phyloP scores from a whole-genome alignment of 2,113 vertebrate species.

The Prionailurus viverrinus region DNA sequence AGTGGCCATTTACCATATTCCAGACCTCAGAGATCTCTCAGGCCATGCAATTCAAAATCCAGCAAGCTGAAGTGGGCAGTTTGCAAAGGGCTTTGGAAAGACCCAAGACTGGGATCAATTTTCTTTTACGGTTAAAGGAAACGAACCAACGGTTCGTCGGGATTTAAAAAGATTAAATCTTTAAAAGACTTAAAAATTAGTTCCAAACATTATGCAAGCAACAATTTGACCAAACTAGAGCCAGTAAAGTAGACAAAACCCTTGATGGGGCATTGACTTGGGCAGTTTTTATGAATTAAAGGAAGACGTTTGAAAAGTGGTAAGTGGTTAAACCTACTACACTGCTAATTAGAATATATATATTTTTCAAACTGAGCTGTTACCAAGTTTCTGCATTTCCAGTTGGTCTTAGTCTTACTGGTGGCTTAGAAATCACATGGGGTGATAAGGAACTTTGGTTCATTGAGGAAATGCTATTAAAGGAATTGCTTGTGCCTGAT shows the following conservation, averaged over 20 bases:
- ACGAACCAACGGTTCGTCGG: background rate
- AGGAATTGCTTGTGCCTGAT: background rate
- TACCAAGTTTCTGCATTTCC: background rate
- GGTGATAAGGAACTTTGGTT: background rate
- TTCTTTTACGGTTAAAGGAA: background rate
- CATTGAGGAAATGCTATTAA: background rate
- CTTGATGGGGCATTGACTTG: background rate
- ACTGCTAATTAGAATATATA: background rate
- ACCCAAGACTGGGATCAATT: background rate
- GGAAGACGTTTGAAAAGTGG: background rate
- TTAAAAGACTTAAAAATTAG: background rate
- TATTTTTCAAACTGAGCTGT: background rate
- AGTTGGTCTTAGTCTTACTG: background rate
- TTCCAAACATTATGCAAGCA: background rate
- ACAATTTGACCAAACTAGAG: background rate
- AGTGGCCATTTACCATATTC: background rate
- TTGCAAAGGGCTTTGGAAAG: background rate
- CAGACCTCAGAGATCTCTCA: background rate
- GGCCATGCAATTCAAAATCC: background rate
- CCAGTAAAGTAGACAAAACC: slow-evolving; percentile 1
- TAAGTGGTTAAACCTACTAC: background rate
- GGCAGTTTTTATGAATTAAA: slow-evolving; percentile 2
- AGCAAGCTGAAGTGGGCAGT: background rate
- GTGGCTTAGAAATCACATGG: background rate
- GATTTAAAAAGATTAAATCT: slow-evolving; percentile 13